Percentiles rank a stretch among this genome's conserved stretches.
These are phyloP conservation scores for Aspiorhynchus laticeps DNA, from an alignment of 2,113 vertebrate genomes.

Conservation along the genomic window DNA sequence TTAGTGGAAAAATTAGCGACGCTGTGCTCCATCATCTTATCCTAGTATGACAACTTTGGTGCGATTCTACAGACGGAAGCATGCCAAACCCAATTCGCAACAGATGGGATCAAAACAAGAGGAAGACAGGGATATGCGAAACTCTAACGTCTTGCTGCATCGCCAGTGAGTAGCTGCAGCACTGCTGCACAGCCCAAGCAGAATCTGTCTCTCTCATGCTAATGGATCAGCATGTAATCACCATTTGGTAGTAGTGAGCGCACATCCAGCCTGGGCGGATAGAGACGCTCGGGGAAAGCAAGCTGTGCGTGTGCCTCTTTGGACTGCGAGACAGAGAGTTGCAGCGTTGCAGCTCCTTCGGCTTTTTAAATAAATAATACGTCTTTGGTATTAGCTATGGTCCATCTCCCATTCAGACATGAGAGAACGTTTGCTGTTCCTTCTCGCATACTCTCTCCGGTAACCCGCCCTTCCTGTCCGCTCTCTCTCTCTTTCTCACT, in stretches of 20 bases:
- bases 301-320: conserved; percentile 49
- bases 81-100: neutral
- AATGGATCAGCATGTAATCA: conserved; percentile 70
- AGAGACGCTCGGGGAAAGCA: conserved; percentile 43
- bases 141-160: conserved; percentile 39
- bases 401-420: conserved; percentile 70
- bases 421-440: conserved; percentile 17
- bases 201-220: conserved; percentile 62
- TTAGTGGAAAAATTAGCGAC: conserved; percentile 63
- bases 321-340: conserved; percentile 63
- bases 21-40: conserved; percentile 60
- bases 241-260: conserved; percentile 72
- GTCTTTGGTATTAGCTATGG: conserved; percentile 75
- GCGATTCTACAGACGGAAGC: neutral
- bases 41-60: neutral
- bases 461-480: conserved; percentile 51
- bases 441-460: conserved; percentile 46
- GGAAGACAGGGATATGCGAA: conserved; percentile 13
- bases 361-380: conserved; percentile 81
- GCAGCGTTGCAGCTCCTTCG: conserved; percentile 66
- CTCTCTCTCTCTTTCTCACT: conserved; percentile 47
- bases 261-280: conserved; percentile 65
- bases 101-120: conserved; percentile 14
- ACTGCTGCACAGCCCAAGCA: conserved; percentile 66
- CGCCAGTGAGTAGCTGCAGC: conserved; percentile 63